These are phyloP conservation scores for Phrixothrix hirtus DNA, from an alignment of 2,888 invertebrate species.

Conservation along the genomic window DNA sequence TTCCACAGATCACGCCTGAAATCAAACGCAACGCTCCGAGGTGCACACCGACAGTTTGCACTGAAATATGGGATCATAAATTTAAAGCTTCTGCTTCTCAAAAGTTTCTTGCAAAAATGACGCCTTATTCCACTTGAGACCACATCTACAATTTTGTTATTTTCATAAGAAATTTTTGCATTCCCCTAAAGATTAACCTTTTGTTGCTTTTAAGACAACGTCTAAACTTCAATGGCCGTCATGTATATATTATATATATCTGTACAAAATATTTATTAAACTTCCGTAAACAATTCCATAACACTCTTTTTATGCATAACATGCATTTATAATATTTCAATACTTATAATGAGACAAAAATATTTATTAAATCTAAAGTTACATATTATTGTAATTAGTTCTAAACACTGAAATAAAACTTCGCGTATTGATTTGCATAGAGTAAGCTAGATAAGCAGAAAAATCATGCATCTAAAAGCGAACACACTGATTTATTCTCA, in stretches of 20 bases:
- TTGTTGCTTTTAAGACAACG: neutral
- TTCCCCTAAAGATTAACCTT: neutral
- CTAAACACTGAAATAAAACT: too few species aligned
- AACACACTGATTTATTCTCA: too few species aligned
- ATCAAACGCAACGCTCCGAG: constrained; percentile 33
- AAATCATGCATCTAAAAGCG: too few species aligned
- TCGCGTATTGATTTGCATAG: too few species aligned
- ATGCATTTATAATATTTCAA: too few species aligned
- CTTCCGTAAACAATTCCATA: neutral
- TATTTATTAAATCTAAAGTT: too few species aligned
- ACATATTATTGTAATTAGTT: too few species aligned
- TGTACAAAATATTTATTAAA: constrained; percentile 6
- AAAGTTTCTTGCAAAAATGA: constrained; percentile 36
- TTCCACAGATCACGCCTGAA: constrained; percentile 35
- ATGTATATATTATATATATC: neutral
- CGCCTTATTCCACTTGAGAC: constrained; percentile 31
- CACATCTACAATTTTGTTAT: constrained; percentile 18
- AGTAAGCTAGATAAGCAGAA: too few species aligned
- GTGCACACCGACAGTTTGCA: constrained; percentile 37
- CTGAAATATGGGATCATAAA: constrained; percentile 38
- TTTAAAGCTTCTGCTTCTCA: constrained; percentile 33
- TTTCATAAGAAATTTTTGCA: constrained; percentile 10
- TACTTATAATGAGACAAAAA: too few species aligned
- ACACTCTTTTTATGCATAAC: too few species aligned
- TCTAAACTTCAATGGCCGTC: neutral